phyloP scores from a whole-genome alignment of 64 coral and sea anemone genomes.

The Porites australiensis region DNA sequence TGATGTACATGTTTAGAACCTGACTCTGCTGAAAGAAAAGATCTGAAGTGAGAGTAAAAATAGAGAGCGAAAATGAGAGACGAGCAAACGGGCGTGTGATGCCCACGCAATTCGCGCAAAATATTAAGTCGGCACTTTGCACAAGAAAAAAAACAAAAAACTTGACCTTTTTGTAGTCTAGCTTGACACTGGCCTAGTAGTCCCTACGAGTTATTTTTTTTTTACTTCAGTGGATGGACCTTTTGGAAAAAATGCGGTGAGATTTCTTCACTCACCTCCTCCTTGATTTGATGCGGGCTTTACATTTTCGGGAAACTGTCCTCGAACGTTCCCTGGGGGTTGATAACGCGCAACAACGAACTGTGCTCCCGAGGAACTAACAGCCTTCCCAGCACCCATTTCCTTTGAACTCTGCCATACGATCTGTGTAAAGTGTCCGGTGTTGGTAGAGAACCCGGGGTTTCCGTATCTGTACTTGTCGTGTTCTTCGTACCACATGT shows the following conservation, averaged over 20 bases:
- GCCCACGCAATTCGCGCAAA: too few relatives aligned
- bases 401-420: conserved; percentile 85
- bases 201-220: too few relatives aligned
- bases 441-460: conserved; percentile 78
- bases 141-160: too few relatives aligned
- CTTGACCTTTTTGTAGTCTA: too few relatives aligned
- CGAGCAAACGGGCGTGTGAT: too few relatives aligned
- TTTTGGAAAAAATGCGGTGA: neutral
- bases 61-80: too few relatives aligned
- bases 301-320: conserved; percentile 91
- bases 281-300: conserved; percentile 41
- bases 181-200: too few relatives aligned
- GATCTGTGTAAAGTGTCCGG: conserved; percentile 93
- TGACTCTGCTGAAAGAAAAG: too few relatives aligned
- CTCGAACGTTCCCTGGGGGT: conserved; percentile 88
- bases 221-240: neutral
- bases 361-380: conserved; percentile 89
- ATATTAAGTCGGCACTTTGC: too few relatives aligned
- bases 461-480: conserved; percentile 85
- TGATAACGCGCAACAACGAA: conserved; percentile 92
- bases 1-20: too few relatives aligned
- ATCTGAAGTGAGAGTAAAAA: too few relatives aligned
- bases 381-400: conserved; percentile 89
- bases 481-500: conserved; percentile 95
- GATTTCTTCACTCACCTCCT: conserved; percentile 52